These are phyloP conservation scores for Buphagus erythrorhynchus DNA, from an alignment of 2,797 vertebrate species.

Conservation along the genomic window DNA sequence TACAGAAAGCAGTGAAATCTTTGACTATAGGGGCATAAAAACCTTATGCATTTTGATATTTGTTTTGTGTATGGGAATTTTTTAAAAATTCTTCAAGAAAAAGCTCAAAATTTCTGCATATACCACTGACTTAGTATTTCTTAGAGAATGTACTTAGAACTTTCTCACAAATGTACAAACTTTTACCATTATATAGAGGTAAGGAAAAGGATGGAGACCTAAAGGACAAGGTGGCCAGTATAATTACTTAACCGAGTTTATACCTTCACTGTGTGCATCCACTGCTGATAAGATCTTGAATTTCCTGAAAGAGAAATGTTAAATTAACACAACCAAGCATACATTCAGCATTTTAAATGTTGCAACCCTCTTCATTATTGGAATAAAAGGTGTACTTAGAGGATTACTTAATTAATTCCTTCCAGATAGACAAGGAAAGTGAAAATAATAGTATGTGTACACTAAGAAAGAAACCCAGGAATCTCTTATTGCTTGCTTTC, in stretches of 20 bases:
- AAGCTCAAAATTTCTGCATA: background rate
- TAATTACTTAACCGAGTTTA: background rate
- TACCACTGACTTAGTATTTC: background rate
- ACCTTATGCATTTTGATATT: background rate
- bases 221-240: background rate
- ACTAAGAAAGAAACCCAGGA: background rate
- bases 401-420: background rate
- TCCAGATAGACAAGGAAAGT: background rate
- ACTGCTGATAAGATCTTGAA: slow-evolving; percentile 92
- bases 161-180: background rate
- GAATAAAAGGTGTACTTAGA: background rate
- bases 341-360: background rate
- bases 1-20: background rate
- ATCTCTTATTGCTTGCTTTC: background rate
- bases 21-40: background rate
- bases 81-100: background rate
- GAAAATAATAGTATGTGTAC: background rate
- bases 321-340: background rate
- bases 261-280: slow-evolving; percentile 97
- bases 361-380: background rate
- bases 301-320: slow-evolving; percentile 82
- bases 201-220: background rate
- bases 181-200: background rate
- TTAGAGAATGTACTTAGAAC: background rate
- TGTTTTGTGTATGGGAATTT: background rate